phyloP scores from a whole-genome alignment of 2,113 vertebrate genomes.

The Pongo pygmaeus region DNA sequence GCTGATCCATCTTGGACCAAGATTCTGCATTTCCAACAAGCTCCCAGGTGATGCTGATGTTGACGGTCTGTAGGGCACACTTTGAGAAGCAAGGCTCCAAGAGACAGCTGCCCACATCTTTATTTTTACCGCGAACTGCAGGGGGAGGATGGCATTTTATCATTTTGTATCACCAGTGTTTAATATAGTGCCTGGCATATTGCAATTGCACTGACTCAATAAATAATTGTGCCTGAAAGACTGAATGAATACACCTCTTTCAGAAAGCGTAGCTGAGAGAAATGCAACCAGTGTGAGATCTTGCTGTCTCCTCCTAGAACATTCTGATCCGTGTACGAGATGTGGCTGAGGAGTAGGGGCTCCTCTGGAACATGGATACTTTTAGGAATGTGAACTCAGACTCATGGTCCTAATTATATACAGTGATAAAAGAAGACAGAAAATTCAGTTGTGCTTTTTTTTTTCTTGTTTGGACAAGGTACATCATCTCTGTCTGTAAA shows the following conservation, averaged over 20 bases:
- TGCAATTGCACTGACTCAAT: not conserved
- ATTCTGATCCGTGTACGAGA: not conserved
- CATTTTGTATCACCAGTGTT: not conserved
- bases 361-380: not conserved
- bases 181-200: not conserved
- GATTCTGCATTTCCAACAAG: not conserved
- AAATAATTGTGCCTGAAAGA: not conserved
- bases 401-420: not conserved
- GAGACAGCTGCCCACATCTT: not conserved
- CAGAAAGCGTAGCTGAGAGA: not conserved
- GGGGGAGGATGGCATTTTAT: not conserved
- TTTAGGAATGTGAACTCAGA: conserved; percentile 17
- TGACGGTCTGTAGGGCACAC: not conserved
- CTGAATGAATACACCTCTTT: not conserved
- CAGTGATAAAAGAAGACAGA: not conserved
- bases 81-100: not conserved
- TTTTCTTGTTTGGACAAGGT: conserved; percentile 36
- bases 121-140: not conserved
- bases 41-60: not conserved
- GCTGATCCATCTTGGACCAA: not conserved
- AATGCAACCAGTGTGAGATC: not conserved
- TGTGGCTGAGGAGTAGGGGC: not conserved
- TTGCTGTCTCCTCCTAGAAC: not conserved
- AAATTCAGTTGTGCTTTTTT: not conserved
- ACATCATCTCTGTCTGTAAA: conserved; percentile 26